Percentiles rank a stretch among this genome's conserved stretches.
These are phyloP conservation scores for Amitus sp. DNA, from an alignment of 2,888 invertebrate genomes.

Conservation along the genomic window DNA sequence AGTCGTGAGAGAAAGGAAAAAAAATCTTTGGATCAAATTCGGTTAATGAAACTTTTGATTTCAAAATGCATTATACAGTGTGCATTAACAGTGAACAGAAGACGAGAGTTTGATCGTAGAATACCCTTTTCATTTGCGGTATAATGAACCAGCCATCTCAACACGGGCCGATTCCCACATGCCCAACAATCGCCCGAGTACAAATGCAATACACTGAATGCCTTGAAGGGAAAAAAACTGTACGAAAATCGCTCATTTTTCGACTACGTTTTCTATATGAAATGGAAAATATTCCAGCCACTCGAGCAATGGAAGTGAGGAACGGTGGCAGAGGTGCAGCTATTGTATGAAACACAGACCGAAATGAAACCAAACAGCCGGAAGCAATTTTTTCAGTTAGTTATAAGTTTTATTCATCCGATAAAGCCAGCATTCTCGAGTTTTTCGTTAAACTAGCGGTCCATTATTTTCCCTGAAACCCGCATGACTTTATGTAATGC, in stretches of 20 bases:
- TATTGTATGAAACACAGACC: conserved; percentile 33
- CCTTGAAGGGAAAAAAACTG: conserved; percentile 27
- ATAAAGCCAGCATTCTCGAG: conserved; percentile 40
- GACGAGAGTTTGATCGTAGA: background rate
- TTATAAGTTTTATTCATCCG: conserved; percentile 41
- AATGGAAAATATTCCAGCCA: conserved; percentile 36
- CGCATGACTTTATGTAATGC: conserved; percentile 24
- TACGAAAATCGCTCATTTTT: conserved; percentile 36
- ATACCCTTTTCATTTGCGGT: background rate
- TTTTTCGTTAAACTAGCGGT: conserved; percentile 36
- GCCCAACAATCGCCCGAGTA: conserved; percentile 8
- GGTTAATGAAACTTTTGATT: too few species aligned
- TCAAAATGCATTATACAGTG: too few species aligned
- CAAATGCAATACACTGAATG: conserved; percentile 33
- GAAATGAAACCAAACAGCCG: conserved; percentile 41
- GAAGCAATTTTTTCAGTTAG: conserved; percentile 40
- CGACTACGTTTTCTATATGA: conserved; percentile 31
- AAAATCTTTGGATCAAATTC: too few species aligned
- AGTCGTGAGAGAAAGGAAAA: too few species aligned
- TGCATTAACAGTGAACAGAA: too few species aligned
- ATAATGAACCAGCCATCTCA: conserved; percentile 8
- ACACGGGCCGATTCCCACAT: background rate
- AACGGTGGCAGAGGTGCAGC: conserved; percentile 24
- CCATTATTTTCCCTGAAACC: conserved; percentile 33
- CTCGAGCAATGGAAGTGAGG: conserved; percentile 30